Percentiles rank a stretch among this genome's conserved stretches.
Evolutionary conservation across 2,797 vertebrate species (phyloP).

Genomic region (Spondyliosoma cantharus): DNA sequence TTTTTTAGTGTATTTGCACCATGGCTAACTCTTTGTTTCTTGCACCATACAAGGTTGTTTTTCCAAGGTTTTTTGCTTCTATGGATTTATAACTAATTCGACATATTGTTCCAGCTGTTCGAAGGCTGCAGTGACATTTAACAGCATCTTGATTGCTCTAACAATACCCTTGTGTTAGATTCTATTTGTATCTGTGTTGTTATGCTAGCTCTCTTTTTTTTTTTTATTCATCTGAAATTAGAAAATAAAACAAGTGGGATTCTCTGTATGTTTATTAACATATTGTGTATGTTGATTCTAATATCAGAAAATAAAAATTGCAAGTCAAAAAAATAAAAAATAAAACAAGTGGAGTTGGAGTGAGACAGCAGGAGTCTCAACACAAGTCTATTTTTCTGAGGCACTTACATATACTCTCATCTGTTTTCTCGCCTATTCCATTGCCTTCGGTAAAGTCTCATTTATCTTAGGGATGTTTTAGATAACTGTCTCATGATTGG

Average conservation of each 20-base stretch:
- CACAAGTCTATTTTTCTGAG: conserved; percentile 7
- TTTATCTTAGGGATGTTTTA: conserved; percentile 13
- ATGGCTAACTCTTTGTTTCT: not conserved
- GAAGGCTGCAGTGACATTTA: conserved; percentile 51
- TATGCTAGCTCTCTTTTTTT: not conserved
- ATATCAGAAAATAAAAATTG: no score
- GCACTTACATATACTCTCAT: not conserved
- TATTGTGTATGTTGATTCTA: no score
- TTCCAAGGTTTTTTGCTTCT: not conserved
- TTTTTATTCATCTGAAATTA: not conserved
- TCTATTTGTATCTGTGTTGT: conserved; percentile 6
- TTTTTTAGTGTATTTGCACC: not conserved
- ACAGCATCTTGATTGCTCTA: conserved; percentile 23
- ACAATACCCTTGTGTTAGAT: not conserved
- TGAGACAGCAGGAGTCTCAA: conserved; percentile 15
- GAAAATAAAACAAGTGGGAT: not conserved
- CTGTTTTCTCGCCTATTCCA: conserved; percentile 17
- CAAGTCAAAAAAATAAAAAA: no score
- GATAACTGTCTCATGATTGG: not conserved
- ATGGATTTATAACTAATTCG: conserved; percentile 15
- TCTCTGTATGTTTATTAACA: no score
- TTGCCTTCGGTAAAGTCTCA: conserved; percentile 9
- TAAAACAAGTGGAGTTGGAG: not conserved
- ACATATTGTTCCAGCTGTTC: conserved; percentile 24
- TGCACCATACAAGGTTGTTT: not conserved